Conservation (phyloP, 2,888 invertebrate genomes). For the Aleiodes leptofemur region DNA sequence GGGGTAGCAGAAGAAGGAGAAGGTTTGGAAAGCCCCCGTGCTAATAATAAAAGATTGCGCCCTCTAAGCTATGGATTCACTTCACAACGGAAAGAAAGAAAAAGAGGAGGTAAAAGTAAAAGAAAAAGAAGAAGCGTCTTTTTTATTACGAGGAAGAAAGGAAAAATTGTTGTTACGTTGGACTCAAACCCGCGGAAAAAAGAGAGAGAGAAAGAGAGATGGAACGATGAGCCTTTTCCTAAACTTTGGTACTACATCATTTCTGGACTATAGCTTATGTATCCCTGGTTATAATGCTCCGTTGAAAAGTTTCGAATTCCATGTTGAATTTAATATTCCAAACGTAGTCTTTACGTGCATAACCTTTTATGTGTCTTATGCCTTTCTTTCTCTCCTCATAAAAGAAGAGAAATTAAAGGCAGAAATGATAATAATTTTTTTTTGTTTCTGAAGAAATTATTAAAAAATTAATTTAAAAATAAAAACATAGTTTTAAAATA, state of each 20-base stretch:
- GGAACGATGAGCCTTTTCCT: slow-evolving; percentile 60
- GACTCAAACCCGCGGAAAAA: neutral
- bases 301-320: slow-evolving; percentile 72
- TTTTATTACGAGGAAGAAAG: slow-evolving; percentile 31
- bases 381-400: neutral
- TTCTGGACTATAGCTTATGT: slow-evolving; percentile 54
- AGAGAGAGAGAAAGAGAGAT: slow-evolving; percentile 13
- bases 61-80: slow-evolving; percentile 68
- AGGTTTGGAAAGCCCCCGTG: slow-evolving; percentile 62
- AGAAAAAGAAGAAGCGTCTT: neutral
- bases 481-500: no score
- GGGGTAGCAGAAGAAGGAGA: neutral
- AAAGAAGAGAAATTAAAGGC: neutral
- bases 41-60: slow-evolving; percentile 76
- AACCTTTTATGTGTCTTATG: slow-evolving; percentile 25
- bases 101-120: neutral
- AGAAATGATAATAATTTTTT: neutral
- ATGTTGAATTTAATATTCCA: slow-evolving; percentile 73
- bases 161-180: slow-evolving; percentile 14
- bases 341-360: slow-evolving; percentile 47
- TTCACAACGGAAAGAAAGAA: slow-evolving; percentile 27
- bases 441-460: no score
- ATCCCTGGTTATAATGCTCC: slow-evolving; percentile 61
- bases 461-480: no score
- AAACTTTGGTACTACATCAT: slow-evolving; percentile 74